Percentiles rank a stretch among this genome's conserved stretches.
phyloP scores from a whole-genome alignment of 2,888 invertebrate genomes.

The Ochropacha duplaris region DNA sequence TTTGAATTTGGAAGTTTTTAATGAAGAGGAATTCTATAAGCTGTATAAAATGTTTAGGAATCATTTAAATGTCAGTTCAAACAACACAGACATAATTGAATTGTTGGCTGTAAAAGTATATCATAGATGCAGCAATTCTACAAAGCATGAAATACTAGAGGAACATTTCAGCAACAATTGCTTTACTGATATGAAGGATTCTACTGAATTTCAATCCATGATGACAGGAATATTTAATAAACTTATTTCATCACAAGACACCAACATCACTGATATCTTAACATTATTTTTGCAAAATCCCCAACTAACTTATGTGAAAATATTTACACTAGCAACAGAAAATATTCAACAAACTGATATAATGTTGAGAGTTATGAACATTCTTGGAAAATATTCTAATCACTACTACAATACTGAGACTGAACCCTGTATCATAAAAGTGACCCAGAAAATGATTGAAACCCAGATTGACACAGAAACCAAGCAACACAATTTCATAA shows the following conservation, averaged over 20 bases:
- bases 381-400: conserved; percentile 54
- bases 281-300: conserved; percentile 68
- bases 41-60: conserved; percentile 46
- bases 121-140: conserved; percentile 41
- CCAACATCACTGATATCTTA: conserved; percentile 54
- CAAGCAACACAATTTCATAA: conserved; percentile 51
- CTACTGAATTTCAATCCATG: conserved; percentile 41
- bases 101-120: conserved; percentile 51
- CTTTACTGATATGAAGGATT: conserved; percentile 46
- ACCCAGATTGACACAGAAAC: conserved; percentile 41
- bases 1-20: conserved; percentile 43
- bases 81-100: conserved; percentile 39
- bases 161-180: conserved; percentile 49
- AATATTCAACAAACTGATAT: conserved; percentile 57
- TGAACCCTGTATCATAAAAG: conserved; percentile 56
- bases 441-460: conserved; percentile 46
- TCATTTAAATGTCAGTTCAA: conserved; percentile 31
- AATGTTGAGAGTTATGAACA: conserved; percentile 59
- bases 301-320: conserved; percentile 51
- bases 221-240: conserved; percentile 68
- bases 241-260: conserved; percentile 46
- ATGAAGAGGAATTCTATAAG: conserved; percentile 45
- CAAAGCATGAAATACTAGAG: conserved; percentile 52
- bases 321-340: conserved; percentile 59
- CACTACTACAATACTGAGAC: conserved; percentile 62